Percentiles rank a stretch among this genome's conserved stretches.
These are phyloP conservation scores for Conger conger DNA, from an alignment of 2,113 vertebrate genomes.

Conservation along the genomic window DNA sequence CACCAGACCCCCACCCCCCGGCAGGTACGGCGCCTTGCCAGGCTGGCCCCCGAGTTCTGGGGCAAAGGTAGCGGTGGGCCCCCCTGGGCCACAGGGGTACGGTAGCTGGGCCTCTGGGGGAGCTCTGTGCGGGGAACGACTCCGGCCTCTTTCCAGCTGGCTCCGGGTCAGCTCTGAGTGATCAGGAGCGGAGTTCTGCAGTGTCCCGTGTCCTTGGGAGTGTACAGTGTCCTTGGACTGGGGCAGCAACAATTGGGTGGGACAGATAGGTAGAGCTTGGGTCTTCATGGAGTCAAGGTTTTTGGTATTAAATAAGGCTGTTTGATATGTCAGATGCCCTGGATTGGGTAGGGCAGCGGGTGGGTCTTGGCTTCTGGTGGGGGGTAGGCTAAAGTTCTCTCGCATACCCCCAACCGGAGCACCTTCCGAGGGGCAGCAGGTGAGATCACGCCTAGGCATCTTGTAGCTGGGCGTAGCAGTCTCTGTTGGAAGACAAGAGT, in stretches of 20 bases:
- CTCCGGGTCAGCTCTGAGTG: slow-evolving; percentile 6
- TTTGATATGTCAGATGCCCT: neutral
- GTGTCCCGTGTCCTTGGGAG: slow-evolving; percentile 17
- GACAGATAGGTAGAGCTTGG: slow-evolving; percentile 18
- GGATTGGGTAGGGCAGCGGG: neutral
- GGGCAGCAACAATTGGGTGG: slow-evolving; percentile 39
- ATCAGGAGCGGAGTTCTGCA: neutral
- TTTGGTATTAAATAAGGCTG: neutral
- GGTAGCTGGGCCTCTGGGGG: slow-evolving; percentile 27
- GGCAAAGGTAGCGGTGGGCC: slow-evolving; percentile 34
- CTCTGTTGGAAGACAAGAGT: neutral
- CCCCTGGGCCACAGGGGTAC: slow-evolving; percentile 17
- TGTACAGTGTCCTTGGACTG: slow-evolving; percentile 29
- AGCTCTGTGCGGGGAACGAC: neutral
- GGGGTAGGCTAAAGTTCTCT: neutral
- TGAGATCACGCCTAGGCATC: neutral
- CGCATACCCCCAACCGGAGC: too few species aligned
- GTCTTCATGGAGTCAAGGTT: neutral
- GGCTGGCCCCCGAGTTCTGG: slow-evolving; percentile 31
- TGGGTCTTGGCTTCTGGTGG: neutral
- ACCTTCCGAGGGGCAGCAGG: too few species aligned
- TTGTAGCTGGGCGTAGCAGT: too few species aligned
- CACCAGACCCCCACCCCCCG: slow-evolving; percentile 20
- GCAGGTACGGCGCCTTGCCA: slow-evolving; percentile 19
- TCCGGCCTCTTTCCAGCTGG: neutral